phyloP scores from a whole-genome alignment of 2,113 vertebrate species.

The Aspidoscelis tigris region DNA sequence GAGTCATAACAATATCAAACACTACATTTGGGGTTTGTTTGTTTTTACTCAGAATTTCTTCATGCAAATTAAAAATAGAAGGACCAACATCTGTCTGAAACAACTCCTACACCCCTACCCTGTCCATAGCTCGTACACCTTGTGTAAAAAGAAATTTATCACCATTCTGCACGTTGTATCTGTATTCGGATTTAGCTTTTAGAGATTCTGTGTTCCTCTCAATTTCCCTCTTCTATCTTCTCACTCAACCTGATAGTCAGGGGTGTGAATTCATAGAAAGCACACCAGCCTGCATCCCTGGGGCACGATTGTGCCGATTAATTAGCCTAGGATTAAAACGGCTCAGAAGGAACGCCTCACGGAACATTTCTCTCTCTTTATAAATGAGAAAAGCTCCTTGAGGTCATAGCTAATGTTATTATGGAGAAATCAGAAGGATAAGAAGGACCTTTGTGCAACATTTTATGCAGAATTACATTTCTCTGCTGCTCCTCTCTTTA shows the following conservation, averaged over 20 bases:
- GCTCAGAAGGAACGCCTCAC: constrained; percentile 17
- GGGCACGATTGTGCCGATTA: constrained; percentile 57
- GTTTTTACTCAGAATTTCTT: not conserved
- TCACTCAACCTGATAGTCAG: constrained; percentile 16
- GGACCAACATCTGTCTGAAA: not conserved
- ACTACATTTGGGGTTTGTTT: not conserved
- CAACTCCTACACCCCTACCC: constrained; percentile 4
- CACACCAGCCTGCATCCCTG: constrained; percentile 36
- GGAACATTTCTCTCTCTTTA: constrained; percentile 20
- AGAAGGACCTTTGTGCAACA: constrained; percentile 31
- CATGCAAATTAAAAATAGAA: not conserved
- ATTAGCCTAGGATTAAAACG: constrained; percentile 54
- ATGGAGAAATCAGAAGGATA: constrained; percentile 46
- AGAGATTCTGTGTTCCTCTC: not conserved
- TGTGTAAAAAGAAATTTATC: constrained; percentile 18
- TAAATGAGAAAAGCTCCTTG: constrained; percentile 47
- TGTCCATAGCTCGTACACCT: not conserved
- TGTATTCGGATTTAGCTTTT: constrained; percentile 40
- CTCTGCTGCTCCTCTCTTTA: not conserved
- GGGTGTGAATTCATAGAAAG: constrained; percentile 57
- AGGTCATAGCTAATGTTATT: constrained; percentile 41
- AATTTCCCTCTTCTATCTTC: constrained; percentile 46
- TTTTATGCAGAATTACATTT: constrained; percentile 28
- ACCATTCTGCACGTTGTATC: not conserved
- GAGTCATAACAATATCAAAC: not conserved